phyloP scores from a whole-genome alignment of 2,113 vertebrate species.

The Otus sunia region DNA sequence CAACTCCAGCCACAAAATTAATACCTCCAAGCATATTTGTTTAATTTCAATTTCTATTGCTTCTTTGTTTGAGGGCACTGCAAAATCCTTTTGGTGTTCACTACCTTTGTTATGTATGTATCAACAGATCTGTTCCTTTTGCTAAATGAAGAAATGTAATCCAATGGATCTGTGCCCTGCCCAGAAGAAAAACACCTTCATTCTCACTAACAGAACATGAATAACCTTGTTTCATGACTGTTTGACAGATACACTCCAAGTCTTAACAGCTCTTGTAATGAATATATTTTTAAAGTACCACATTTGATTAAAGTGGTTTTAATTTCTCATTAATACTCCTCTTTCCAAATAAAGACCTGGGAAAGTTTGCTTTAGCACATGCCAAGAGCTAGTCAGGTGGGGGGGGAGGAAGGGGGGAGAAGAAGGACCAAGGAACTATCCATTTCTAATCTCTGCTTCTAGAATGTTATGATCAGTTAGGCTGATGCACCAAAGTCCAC shows the following conservation, averaged over 20 bases:
- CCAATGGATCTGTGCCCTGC: not conserved
- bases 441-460: not conserved
- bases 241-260: not conserved
- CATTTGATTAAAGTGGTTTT: not conserved
- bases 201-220: not conserved
- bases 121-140: not conserved
- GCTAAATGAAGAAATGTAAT: not conserved
- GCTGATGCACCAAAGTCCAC: not conserved
- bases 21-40: not conserved
- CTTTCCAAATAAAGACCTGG: not conserved
- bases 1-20: not conserved
- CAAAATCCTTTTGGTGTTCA: not conserved
- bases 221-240: not conserved
- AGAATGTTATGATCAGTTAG: not conserved
- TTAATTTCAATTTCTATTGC: not conserved
- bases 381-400: not conserved
- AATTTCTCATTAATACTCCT: not conserved
- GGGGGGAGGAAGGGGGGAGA: accelerated
- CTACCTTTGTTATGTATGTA: not conserved
- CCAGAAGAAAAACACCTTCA: not conserved
- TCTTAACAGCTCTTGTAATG: not conserved
- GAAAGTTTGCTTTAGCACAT: not conserved
- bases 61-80: not conserved
- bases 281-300: not conserved
- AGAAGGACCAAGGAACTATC: not conserved